Conservation (phyloP, 2,888 invertebrate species). For the Ypsolopha scabrella region DNA sequence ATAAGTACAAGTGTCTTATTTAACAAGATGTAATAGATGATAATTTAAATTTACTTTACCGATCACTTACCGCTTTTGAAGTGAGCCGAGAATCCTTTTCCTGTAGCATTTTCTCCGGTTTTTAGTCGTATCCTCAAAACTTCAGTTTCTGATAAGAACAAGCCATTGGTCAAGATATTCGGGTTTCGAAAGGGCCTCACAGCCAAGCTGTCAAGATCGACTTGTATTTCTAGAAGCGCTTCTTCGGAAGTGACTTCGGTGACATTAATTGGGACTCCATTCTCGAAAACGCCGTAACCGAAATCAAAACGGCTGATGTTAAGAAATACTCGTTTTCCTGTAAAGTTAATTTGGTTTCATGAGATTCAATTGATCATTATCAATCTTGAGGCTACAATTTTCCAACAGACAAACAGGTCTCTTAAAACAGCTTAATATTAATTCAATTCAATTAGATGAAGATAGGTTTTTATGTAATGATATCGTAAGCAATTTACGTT, state of each 20-base stretch:
- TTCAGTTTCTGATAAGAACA: slow-evolving; percentile 75
- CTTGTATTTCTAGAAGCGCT: slow-evolving; percentile 67
- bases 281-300: slow-evolving; percentile 48
- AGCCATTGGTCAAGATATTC: slow-evolving; percentile 73
- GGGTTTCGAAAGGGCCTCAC: slow-evolving; percentile 70
- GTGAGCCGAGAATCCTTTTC: slow-evolving; percentile 75
- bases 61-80: slow-evolving; percentile 72
- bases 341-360: too few species aligned
- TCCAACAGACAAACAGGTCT: too few species aligned
- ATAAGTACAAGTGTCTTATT: too few species aligned
- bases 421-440: too few species aligned
- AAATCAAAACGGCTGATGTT: slow-evolving; percentile 75
- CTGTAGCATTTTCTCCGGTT: slow-evolving; percentile 74
- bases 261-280: slow-evolving; percentile 44
- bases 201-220: slow-evolving; percentile 63
- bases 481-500: too few species aligned
- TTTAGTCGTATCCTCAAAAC: slow-evolving; percentile 71
- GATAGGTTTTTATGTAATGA: too few species aligned
- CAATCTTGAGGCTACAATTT: too few species aligned
- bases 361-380: too few species aligned
- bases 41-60: too few species aligned
- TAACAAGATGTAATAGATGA: too few species aligned
- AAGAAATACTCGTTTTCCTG: slow-evolving; percentile 77
- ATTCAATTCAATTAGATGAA: too few species aligned
- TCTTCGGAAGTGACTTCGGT: slow-evolving; percentile 36